These are phyloP conservation scores for Callopanchax toddi DNA, from an alignment of 2,113 vertebrate species.

Conservation along the genomic window DNA sequence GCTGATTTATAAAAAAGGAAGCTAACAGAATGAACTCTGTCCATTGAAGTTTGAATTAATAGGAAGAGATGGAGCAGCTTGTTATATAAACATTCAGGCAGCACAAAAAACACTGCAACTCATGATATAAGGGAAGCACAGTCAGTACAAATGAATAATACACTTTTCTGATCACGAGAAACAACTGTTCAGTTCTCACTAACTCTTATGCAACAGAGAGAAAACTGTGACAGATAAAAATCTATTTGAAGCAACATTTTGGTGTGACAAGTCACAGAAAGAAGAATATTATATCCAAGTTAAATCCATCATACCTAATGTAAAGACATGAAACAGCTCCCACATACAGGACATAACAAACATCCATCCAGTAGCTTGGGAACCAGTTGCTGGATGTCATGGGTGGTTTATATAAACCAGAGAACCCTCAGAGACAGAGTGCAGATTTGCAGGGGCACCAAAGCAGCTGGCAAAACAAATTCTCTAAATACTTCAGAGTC, in stretches of 20 bases:
- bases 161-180: constrained; percentile 15
- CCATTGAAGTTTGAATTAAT: neutral
- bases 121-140: constrained; percentile 35
- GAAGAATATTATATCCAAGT: neutral
- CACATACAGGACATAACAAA: too few relatives aligned
- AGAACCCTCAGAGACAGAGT: constrained; percentile 47
- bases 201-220: neutral
- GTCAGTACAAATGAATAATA: neutral
- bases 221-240: neutral
- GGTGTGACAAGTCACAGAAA: neutral
- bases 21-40: too few relatives aligned
- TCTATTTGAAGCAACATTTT: neutral
- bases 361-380: constrained; percentile 5
- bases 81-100: constrained; percentile 38
- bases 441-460: constrained; percentile 56
- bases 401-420: constrained; percentile 61
- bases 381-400: constrained; percentile 53
- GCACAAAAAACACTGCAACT: constrained; percentile 11
- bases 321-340: constrained; percentile 30
- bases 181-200: constrained; percentile 2
- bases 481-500: constrained; percentile 61
- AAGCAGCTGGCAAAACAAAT: constrained; percentile 73
- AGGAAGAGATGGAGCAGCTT: constrained; percentile 1
- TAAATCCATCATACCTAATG: neutral
- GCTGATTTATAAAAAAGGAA: neutral